phyloP scores from a whole-genome alignment of 2,888 invertebrate genomes.

The Lasiommata megera region DNA sequence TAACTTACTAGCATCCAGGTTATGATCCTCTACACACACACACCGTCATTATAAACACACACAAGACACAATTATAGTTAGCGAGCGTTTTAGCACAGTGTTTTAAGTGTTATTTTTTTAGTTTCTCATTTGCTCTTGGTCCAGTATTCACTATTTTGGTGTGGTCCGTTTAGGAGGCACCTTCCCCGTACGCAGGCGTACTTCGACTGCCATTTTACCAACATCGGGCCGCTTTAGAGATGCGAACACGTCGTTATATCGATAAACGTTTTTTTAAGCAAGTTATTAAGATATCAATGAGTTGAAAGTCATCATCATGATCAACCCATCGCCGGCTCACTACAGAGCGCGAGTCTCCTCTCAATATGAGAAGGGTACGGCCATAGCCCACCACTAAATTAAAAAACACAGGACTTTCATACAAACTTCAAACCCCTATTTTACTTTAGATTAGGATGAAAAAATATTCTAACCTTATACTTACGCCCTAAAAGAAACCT shows the following conservation, averaged over 20 bases:
- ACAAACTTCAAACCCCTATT: too few species aligned
- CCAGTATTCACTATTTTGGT: background rate
- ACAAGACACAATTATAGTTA: background rate
- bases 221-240: background rate
- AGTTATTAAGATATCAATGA: too few species aligned
- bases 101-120: background rate
- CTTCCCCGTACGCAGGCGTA: constrained; percentile 8
- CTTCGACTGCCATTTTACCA: constrained; percentile 1
- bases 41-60: background rate
- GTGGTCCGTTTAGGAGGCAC: background rate
- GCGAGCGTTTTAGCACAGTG: background rate
- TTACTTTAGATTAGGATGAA: too few species aligned
- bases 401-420: too few species aligned
- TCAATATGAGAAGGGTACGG: too few species aligned
- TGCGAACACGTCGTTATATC: background rate
- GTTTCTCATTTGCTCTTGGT: background rate
- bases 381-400: too few species aligned
- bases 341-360: too few species aligned
- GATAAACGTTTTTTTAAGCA: background rate
- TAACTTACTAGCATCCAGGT: background rate
- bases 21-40: constrained; percentile 1
- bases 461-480: too few species aligned
- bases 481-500: too few species aligned
- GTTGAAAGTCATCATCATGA: too few species aligned
- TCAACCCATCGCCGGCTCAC: too few species aligned